Conservation (phyloP, 2,797 vertebrate genomes). For the Spea hammondii region DNA sequence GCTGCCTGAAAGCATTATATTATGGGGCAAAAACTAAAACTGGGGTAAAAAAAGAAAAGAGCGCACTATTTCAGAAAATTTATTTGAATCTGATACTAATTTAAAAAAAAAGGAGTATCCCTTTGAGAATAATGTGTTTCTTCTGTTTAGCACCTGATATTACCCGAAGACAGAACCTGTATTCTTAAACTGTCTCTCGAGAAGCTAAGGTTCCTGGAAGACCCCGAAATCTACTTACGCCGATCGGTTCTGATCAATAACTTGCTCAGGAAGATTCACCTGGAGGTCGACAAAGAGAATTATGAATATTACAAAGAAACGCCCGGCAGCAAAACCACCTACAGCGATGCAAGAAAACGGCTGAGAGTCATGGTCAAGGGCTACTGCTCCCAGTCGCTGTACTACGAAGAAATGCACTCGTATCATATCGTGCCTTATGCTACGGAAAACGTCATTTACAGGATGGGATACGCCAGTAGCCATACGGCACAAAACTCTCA, state of each 20-base stretch:
- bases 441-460: constrained; percentile 77
- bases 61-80: no score
- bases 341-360: constrained; percentile 79
- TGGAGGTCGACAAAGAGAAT: constrained; percentile 85
- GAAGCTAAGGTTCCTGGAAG: constrained; percentile 94
- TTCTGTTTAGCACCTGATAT: constrained; percentile 84
- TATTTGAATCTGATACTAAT: background rate
- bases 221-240: constrained; percentile 89
- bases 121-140: fast-evolving
- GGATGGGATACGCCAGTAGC: constrained; percentile 77
- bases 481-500: constrained; percentile 77
- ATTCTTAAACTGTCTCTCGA: constrained; percentile 94
- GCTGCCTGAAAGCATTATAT: no score
- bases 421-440: constrained; percentile 86
- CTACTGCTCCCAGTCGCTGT: constrained; percentile 81
- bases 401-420: constrained; percentile 82
- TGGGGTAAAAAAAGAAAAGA: no score
- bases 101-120: background rate
- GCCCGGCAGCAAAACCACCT: constrained; percentile 69
- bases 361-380: constrained; percentile 89
- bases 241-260: constrained; percentile 98
- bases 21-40: no score
- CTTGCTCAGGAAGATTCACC: constrained; percentile 83
- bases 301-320: constrained; percentile 74
- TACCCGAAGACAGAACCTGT: constrained; percentile 90